Conservation (phyloP, 1,140 invertebrate species). For the Ctenoplectra terminalis region DNA sequence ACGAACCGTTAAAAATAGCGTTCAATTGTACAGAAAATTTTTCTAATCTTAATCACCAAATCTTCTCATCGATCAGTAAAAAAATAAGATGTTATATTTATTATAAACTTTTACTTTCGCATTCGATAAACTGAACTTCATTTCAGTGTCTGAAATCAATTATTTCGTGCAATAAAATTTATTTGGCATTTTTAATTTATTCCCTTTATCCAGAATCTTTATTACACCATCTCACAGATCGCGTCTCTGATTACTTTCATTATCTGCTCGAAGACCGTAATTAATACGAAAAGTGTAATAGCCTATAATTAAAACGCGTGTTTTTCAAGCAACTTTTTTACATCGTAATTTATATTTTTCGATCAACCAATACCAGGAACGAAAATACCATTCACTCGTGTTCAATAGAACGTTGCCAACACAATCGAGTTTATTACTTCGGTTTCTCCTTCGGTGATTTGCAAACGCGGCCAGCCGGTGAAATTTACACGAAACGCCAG, state of each 20-base stretch:
- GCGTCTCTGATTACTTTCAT: neutral
- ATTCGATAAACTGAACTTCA: no score
- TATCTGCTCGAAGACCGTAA: neutral
- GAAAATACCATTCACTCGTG: neutral
- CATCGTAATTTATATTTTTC: neutral
- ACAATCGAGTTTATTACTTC: neutral
- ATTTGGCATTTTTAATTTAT: neutral
- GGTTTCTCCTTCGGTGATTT: constrained; percentile 10
- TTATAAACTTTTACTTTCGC: no score
- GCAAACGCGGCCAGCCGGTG: no score
- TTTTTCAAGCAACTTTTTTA: neutral
- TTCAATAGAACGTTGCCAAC: neutral
- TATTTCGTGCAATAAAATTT: neutral
- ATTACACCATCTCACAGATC: neutral
- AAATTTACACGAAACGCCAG: no score
- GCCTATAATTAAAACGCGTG: neutral
- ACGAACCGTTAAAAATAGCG: no score
- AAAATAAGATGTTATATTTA: no score
- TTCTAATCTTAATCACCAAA: no score
- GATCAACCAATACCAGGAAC: neutral
- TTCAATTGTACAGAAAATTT: no score
- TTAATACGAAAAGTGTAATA: neutral
- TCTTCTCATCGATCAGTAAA: no score
- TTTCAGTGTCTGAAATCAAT: neutral
- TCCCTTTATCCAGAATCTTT: neutral